Percentiles rank a stretch among this genome's conserved stretches.
Conservation (phyloP, 2,888 invertebrate species). For the Brachyptera risi region DNA sequence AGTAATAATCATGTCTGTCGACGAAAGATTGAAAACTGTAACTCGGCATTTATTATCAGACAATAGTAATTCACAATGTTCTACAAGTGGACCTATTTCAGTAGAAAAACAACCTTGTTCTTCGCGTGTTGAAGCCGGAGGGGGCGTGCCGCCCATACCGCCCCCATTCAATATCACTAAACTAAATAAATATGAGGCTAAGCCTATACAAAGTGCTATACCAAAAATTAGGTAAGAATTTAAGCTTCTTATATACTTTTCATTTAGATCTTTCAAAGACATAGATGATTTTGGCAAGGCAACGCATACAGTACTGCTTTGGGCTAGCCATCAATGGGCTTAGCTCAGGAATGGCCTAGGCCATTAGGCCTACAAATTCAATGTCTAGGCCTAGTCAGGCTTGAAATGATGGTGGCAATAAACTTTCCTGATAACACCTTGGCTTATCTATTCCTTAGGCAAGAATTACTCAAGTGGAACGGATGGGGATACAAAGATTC, state of each 20-base stretch:
- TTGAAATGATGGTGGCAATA: neutral
- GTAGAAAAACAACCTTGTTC: constrained; percentile 7
- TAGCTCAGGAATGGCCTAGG: too few species aligned
- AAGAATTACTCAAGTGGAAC: constrained; percentile 94
- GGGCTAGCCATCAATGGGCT: too few species aligned
- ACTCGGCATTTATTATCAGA: constrained; percentile 11
- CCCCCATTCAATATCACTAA: neutral
- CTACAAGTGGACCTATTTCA: neutral
- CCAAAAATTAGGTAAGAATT: constrained; percentile 38
- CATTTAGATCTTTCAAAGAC: neutral
- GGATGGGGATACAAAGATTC: constrained; percentile 99
- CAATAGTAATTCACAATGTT: neutral
- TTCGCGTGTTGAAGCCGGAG: neutral
- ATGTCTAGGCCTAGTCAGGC: too few species aligned
- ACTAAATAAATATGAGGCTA: constrained; percentile 2
- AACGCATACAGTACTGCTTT: too few species aligned
- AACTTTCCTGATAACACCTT: neutral
- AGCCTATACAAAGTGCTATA: constrained; percentile 37
- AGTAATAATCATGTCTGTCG: constrained; percentile 21
- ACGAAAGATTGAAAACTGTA: constrained; percentile 21
- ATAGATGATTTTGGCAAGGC: too few species aligned
- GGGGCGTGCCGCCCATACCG: constrained; percentile 5
- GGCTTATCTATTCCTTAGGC: constrained; percentile 57
- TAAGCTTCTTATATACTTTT: neutral
- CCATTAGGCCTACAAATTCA: too few species aligned